Percentiles rank a stretch among this genome's conserved stretches.
phyloP scores from a whole-genome alignment of 1,140 invertebrate species.

The Solenopsis invicta region DNA sequence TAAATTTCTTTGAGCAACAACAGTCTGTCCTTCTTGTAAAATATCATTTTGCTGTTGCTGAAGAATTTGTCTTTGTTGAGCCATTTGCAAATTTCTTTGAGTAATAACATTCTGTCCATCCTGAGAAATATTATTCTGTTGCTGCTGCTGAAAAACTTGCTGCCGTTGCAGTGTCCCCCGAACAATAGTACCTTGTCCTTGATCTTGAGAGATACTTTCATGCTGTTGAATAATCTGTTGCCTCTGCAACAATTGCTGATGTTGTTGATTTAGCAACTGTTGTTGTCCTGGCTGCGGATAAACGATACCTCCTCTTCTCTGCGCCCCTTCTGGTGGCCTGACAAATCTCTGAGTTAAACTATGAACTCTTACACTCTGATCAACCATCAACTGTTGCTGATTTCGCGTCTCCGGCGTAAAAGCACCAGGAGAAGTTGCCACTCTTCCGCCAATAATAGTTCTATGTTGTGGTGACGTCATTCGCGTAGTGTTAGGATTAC shows the following conservation, averaged over 20 bases:
- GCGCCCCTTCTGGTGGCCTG: slow-evolving; percentile 81
- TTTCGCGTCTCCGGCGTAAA: slow-evolving; percentile 84
- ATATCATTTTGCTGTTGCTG: slow-evolving; percentile 77
- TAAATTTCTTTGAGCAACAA: slow-evolving; percentile 77
- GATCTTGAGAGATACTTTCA: slow-evolving; percentile 64
- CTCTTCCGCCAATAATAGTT: slow-evolving; percentile 81
- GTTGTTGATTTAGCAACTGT: slow-evolving; percentile 84
- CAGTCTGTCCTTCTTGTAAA: slow-evolving; percentile 84
- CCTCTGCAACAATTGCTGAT: slow-evolving; percentile 85
- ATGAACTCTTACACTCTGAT: slow-evolving; percentile 81
- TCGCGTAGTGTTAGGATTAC: slow-evolving; percentile 85
- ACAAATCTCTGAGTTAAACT: slow-evolving; percentile 82
- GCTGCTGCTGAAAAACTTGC: slow-evolving; percentile 87
- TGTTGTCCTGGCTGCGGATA: slow-evolving; percentile 83
- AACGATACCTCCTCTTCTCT: slow-evolving; percentile 82
- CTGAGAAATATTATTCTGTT: slow-evolving; percentile 85
- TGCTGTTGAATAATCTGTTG: slow-evolving; percentile 87
- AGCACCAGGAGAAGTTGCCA: slow-evolving; percentile 87
- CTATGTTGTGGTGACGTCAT: slow-evolving; percentile 89
- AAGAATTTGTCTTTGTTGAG: slow-evolving; percentile 84
- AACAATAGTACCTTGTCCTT: slow-evolving; percentile 83
- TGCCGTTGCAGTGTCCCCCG: slow-evolving; percentile 86
- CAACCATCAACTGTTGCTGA: slow-evolving; percentile 82
- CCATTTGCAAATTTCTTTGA: slow-evolving; percentile 78
- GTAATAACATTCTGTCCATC: slow-evolving; percentile 82